Base-by-base conservation (phyloP, 1,140 invertebrate genomes). In the Zelostemma sp. region DNA sequence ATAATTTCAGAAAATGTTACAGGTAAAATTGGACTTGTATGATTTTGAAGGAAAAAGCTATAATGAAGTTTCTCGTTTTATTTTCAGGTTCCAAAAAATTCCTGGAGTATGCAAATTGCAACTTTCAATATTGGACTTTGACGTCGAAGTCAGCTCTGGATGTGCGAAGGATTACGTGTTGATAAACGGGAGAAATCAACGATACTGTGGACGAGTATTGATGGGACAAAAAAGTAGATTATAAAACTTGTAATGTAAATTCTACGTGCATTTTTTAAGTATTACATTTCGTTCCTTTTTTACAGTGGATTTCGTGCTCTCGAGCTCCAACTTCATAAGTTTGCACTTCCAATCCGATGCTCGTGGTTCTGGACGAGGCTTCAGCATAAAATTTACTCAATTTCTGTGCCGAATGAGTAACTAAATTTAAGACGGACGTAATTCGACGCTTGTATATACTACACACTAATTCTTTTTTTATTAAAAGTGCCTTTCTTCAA, bases 121-220 rank as follows among this genome's bases (percentile, higher is more conserved):
- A 40, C 5, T 83, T 6, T 63, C 72, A 1, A 19, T 85, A 17
- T 62, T 76, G 12, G 80, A 84, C 58, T 85, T 85, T 55, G 76
- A 82, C 55, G 49, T 85, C 11, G 78, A 85, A 67, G 8, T 59
- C 3, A 85, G 80, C 54, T 19, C 31, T 5, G 66, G 72, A 12
- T 85, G 83, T 40, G 1, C 40, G 0, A 82, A 81, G 60, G 83
- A 84, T 71, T 80, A 76, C 49, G 28, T 85, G 2, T 28, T 68
- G 5, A 74, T 84, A 18, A 73, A 63, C 35, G 63, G 43, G 3
- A 70, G 78, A 16, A 73, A 72, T 41, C 72, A 33, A 25, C 69
- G 75, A 51, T 83, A 78, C 45, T 85, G 83, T 66, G 81, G 80
- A 14, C 60, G 68, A 28, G 72, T 71, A 4, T 51, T 84, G 14